These are phyloP conservation scores for Narcine bancroftii DNA, from an alignment of 2,113 vertebrate genomes.

Conservation along the genomic window DNA sequence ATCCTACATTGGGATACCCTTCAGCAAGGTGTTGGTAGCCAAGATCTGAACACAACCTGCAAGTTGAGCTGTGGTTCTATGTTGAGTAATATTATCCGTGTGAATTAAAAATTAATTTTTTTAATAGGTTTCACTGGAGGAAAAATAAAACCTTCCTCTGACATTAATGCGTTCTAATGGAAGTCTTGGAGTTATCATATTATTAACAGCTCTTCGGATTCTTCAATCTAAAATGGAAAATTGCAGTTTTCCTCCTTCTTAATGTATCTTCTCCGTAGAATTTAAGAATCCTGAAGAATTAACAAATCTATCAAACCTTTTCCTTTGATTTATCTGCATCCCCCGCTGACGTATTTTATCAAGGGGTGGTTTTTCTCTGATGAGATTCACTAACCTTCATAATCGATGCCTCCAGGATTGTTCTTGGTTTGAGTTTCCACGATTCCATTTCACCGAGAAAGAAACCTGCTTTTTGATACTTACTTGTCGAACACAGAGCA, in stretches of 20 bases:
- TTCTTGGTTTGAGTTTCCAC: too few species aligned
- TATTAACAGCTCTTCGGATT: background rate
- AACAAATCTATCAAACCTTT: background rate
- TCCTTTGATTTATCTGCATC: background rate
- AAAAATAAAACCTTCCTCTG: background rate
- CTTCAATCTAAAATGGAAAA: background rate
- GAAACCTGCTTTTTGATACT: background rate
- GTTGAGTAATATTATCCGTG: background rate
- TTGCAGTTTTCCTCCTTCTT: background rate
- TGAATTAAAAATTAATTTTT: background rate
- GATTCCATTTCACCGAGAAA: background rate
- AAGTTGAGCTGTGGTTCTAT: background rate
- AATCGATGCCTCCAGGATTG: background rate
- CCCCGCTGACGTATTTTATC: background rate
- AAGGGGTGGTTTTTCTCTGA: background rate
- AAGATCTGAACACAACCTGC: conserved; percentile 6
- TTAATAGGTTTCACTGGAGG: background rate
- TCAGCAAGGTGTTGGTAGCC: background rate
- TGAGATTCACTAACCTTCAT: background rate
- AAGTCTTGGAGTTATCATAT: background rate
- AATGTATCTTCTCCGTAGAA: background rate
- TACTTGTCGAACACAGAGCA: too few species aligned
- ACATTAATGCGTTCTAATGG: background rate
- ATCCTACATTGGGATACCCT: background rate
- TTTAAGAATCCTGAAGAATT: background rate